Evolutionary conservation across 2,113 vertebrate species (phyloP).

Genomic region (Anas platyrhynchos): DNA sequence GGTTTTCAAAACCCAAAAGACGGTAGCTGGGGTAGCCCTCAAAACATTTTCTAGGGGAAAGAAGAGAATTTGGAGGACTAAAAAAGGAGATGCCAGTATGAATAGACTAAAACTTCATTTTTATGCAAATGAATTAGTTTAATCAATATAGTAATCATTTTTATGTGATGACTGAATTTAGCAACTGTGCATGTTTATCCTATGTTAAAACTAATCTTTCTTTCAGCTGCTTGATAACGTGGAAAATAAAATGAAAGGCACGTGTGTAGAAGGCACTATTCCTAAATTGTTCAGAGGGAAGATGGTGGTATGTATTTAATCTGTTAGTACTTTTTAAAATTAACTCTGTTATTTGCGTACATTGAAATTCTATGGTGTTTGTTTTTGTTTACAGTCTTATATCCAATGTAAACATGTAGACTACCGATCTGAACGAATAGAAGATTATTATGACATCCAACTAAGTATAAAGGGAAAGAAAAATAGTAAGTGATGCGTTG

Average conservation of each 20-base stretch:
- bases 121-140: neutral
- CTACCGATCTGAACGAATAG: conserved; percentile 98
- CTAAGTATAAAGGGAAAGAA: conserved; percentile 99
- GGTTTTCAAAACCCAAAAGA: neutral
- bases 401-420: conserved; percentile 99
- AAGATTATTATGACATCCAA: conserved; percentile 99
- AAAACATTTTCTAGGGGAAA: neutral
- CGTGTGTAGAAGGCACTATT: conserved; percentile 98
- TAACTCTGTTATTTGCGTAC: neutral
- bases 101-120: neutral
- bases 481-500: conserved; percentile 89
- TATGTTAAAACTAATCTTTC: conserved; percentile 1
- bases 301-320: conserved; percentile 93
- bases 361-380: neutral
- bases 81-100: neutral
- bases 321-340: neutral
- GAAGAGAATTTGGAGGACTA: neutral
- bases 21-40: neutral
- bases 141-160: neutral
- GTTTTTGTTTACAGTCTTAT: conserved; percentile 86
- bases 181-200: neutral
- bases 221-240: conserved; percentile 97
- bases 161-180: neutral
- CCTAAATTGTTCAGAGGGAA: conserved; percentile 98
- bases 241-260: conserved; percentile 99